Conservation (phyloP, 2,113 vertebrate genomes). For the Toxotes chatareus region DNA sequence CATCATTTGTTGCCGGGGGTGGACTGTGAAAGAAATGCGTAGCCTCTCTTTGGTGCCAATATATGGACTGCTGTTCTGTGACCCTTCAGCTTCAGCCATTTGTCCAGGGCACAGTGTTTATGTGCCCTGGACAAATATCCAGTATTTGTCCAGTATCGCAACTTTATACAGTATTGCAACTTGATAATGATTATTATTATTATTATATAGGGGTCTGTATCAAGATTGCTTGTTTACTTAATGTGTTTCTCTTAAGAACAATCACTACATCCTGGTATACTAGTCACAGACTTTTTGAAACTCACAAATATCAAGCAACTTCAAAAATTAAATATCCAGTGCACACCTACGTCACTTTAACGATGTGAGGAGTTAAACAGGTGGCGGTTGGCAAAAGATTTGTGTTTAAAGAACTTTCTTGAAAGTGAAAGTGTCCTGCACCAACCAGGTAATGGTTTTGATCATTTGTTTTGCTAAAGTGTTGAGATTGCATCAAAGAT, state of each 20-base stretch:
- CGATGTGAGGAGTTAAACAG: neutral
- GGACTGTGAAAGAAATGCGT: no score
- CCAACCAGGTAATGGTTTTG: no score
- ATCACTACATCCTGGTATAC: no score
- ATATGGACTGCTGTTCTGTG: slow-evolving; percentile 1
- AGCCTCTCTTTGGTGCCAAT: no score
- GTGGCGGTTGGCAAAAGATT: neutral
- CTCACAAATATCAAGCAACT: no score
- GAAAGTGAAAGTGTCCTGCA: no score
- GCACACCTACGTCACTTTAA: neutral
- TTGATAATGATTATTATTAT: no score
- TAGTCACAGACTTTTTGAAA: no score
- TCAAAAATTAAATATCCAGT: neutral
- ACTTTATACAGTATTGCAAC: neutral
- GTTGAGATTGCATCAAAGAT: neutral
- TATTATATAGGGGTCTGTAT: neutral
- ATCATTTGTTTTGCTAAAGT: neutral
- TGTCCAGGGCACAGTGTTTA: neutral
- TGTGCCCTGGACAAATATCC: neutral
- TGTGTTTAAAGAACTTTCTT: no score
- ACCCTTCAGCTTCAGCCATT: neutral
- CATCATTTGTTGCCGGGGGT: slow-evolving; percentile 18
- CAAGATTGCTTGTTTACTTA: neutral
- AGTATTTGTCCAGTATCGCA: no score
- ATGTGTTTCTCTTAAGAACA: no score